A percentile compares a stretch with the other conserved stretches of the same genome.
Evolutionary conservation across 2,797 vertebrate genomes (phyloP).

Genomic region (Avahi laniger): DNA sequence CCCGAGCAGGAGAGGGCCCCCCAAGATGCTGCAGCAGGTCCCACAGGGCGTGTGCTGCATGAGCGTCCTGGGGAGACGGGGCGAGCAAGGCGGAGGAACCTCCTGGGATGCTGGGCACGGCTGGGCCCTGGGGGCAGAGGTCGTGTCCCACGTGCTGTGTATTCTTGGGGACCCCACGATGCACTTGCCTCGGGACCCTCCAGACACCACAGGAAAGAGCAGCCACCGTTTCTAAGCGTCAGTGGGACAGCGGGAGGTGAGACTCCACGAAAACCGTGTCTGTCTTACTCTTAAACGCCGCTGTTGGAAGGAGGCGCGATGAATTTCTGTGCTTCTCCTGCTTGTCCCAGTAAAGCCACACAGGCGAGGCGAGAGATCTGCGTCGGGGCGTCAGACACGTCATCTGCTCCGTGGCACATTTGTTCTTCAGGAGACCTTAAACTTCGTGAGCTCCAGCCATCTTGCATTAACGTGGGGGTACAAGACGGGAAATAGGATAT

Average conservation of each 20-base stretch:
- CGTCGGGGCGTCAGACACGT: rapidly evolving
- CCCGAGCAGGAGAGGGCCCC: background rate
- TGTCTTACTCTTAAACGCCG: background rate
- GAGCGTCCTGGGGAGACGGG: too few species aligned
- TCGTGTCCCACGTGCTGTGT: background rate
- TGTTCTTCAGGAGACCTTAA: background rate
- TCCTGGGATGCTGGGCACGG: background rate
- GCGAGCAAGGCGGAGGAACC: background rate
- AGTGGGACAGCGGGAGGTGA: background rate
- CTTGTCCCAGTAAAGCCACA: rapidly evolving
- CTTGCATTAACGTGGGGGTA: rapidly evolving
- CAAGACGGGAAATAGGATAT: background rate
- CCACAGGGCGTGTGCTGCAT: background rate
- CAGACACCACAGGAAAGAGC: rapidly evolving
- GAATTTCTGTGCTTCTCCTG: rapidly evolving
- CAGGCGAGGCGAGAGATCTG: rapidly evolving
- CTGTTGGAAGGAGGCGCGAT: background rate
- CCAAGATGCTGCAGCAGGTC: too few species aligned
- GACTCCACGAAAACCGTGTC: background rate
- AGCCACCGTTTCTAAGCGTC: rapidly evolving
- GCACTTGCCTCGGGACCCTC: background rate
- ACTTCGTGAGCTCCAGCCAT: background rate
- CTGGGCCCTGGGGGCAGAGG: too few species aligned
- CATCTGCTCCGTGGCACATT: rapidly evolving
- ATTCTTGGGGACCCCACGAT: rapidly evolving